Conservation (phyloP, 2,888 invertebrate species). For the Galeopsomyia nigrocyanea region DNA sequence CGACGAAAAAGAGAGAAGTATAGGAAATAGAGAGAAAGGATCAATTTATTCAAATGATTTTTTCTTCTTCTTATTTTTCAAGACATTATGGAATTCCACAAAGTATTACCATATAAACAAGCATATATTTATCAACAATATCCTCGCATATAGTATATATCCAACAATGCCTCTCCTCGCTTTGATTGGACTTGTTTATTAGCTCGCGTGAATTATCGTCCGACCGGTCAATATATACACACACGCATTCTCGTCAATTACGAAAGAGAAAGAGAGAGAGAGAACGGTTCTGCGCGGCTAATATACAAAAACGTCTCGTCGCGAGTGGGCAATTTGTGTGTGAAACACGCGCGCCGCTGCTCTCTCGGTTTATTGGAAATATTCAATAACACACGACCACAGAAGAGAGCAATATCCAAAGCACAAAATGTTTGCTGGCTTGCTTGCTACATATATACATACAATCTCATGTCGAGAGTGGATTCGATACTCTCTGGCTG, state of each 20-base stretch:
- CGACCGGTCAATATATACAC: constrained; percentile 7
- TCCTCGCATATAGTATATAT: too few species aligned
- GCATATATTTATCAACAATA: constrained; percentile 9
- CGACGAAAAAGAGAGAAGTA: background rate
- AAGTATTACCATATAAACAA: background rate
- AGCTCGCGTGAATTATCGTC: constrained; percentile 31
- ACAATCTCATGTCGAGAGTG: constrained; percentile 59
- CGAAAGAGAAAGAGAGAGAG: constrained; percentile 11
- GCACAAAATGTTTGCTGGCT: constrained; percentile 37
- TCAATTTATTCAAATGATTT: too few species aligned
- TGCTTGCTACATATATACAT: constrained; percentile 10
- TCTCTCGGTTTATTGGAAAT: constrained; percentile 41
- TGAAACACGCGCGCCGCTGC: constrained; percentile 16
- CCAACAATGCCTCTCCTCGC: constrained; percentile 19
- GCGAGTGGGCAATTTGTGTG: constrained; percentile 41
- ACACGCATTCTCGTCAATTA: constrained; percentile 26
- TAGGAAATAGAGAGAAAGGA: constrained; percentile 1
- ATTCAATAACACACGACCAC: constrained; percentile 36
- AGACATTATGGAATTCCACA: background rate
- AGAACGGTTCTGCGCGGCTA: background rate
- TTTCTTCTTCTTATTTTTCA: too few species aligned
- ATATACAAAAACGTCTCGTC: constrained; percentile 40
- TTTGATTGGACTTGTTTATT: constrained; percentile 39
- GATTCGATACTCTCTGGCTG: constrained; percentile 55
- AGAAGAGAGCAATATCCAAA: constrained; percentile 26